Evolutionary conservation across 2,888 invertebrate genomes (phyloP), one percentile per base, ranked within the genome.

Genomic region (Meliscaeva auricollis): DNA sequence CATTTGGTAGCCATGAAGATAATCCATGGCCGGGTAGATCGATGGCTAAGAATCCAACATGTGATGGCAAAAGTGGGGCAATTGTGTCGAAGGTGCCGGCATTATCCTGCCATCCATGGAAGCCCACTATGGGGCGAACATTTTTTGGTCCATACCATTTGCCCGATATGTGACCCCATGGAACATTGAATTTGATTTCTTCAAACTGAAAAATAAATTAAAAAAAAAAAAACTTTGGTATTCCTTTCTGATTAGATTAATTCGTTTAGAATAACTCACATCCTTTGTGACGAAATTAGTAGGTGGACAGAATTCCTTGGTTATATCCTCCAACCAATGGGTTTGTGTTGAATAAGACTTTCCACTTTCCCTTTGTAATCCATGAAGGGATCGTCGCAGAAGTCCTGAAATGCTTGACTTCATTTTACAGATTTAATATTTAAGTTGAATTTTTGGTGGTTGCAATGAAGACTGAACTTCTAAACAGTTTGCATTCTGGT

Each of bases 21-120:
- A 93, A 88, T 0, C 96, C 96, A 91, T 96, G 95, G 0, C 96
- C 95, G 2, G 95, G 95, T 26, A 94, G 92, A 90, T 96, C 96
- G 13, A 96, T 91, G 0, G 95, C 94, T 13, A 96, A 89, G 75
- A 94, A 92, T 1, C 93, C 91, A 4, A 93, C 87, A 68, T 93
- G 89, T 30, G 91, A 88, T 1, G 93, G 92, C 32, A 96, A 90
- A 72, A 94, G 90, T 0, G 95, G 95, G 5, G 94, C 94, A 17
- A 96, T 89, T 0, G 94, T 93, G 90, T 96, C 96, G 92, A 95
- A 97, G 0, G 95, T 93, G 20, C 95, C 95, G 15, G 95, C 95
- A 90, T 96, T 96, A 90, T 96, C 96, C 91, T 94, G 95, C 95
- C 95, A 95, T 0, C 96, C 96, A 89, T 96, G 96, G n/a, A 96